A percentile compares a stretch with the other conserved stretches of the same genome.
These are phyloP conservation scores for Sisyra terminalis DNA, from an alignment of 2,888 invertebrate species.

Conservation along the genomic window DNA sequence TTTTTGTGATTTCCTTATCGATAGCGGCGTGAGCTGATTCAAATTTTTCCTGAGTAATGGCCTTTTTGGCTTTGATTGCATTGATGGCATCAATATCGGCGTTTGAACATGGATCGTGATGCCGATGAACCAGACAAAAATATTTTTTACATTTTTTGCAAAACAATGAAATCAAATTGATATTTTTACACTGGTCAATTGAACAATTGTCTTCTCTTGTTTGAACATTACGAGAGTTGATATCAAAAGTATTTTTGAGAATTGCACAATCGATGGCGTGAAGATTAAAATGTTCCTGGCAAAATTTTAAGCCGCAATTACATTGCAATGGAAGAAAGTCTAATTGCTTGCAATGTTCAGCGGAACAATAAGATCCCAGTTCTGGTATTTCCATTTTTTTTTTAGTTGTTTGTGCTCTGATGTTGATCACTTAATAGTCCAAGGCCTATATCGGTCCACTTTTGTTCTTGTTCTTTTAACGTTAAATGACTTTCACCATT, in stretches of 20 bases:
- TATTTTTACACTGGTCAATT: conserved; percentile 36
- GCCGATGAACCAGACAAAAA: conserved; percentile 52
- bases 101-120: conserved; percentile 20
- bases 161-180: conserved; percentile 42
- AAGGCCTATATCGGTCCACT: conserved; percentile 39
- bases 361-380: conserved; percentile 47
- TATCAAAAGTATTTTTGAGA: conserved; percentile 18
- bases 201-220: conserved; percentile 33
- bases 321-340: conserved; percentile 59
- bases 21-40: conserved; percentile 41
- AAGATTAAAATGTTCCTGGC: conserved; percentile 45
- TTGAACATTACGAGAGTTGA: conserved; percentile 10
- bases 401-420: conserved; percentile 17
- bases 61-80: conserved; percentile 32
- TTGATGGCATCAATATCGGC: conserved; percentile 15
- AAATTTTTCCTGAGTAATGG: conserved; percentile 43
- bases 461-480: conserved; percentile 69
- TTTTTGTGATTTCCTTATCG: conserved; percentile 39
- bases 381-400: conserved; percentile 63
- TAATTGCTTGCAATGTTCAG: conserved; percentile 41
- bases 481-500: conserved; percentile 83
- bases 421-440: conserved; percentile 34
- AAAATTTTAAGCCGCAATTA: conserved; percentile 43
- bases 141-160: conserved; percentile 49
- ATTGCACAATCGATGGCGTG: conserved; percentile 34